Evolutionary conservation across 2,113 vertebrate species (phyloP).

Genomic region (Jacana jacana): DNA sequence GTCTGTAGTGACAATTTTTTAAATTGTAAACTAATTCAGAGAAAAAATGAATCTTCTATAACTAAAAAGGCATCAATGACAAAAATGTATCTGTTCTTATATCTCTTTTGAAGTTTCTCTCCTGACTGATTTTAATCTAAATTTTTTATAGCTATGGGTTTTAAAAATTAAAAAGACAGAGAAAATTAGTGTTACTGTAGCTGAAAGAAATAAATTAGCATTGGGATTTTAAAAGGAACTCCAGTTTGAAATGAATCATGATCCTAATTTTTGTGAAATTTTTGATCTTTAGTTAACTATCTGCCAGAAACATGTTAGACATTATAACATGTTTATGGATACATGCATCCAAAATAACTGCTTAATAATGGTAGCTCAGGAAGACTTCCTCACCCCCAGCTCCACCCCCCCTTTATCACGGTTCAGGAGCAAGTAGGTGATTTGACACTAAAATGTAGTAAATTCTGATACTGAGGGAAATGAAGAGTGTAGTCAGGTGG

Average conservation of each 20-base stretch:
- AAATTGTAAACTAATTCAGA: conserved; percentile 49
- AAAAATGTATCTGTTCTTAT: conserved; percentile 32
- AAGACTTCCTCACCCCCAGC: background rate
- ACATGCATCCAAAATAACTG: background rate
- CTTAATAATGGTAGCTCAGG: background rate
- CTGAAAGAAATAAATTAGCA: conserved; percentile 49
- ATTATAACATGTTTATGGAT: background rate
- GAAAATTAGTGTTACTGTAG: background rate
- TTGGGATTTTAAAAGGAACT: conserved; percentile 5
- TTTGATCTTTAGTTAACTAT: background rate
- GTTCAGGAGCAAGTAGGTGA: background rate
- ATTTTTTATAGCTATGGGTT: conserved; percentile 51
- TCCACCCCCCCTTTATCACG: background rate
- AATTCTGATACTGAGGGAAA: background rate
- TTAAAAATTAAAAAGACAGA: conserved; percentile 50
- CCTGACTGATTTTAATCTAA: conserved; percentile 41
- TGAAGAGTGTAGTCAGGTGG: background rate
- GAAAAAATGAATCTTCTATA: conserved; percentile 34
- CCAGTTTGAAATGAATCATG: background rate
- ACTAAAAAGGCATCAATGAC: conserved; percentile 32
- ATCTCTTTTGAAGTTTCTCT: conserved; percentile 38
- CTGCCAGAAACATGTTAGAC: background rate
- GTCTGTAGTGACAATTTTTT: conserved; percentile 21
- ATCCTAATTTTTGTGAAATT: background rate
- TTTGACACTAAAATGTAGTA: background rate